These are phyloP conservation scores for Nycteola revayana DNA, from an alignment of 2,888 invertebrate species.

Conservation along the genomic window DNA sequence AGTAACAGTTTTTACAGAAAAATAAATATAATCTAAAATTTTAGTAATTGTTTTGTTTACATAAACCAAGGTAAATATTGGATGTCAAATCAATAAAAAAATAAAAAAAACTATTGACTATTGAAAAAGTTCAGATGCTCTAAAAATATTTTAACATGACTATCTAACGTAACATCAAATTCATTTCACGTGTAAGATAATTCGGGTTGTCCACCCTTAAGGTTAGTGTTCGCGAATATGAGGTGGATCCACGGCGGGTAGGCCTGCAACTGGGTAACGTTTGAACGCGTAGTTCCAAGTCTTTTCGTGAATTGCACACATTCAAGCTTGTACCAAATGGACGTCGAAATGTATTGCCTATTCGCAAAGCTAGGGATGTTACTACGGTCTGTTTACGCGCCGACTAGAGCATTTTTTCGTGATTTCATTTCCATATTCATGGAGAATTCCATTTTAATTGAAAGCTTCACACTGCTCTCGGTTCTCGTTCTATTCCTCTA, in stretches of 20 bases:
- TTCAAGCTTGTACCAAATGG: conserved; percentile 41
- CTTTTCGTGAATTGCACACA: conserved; percentile 47
- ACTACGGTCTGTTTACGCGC: conserved; percentile 8
- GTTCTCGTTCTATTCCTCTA: conserved; percentile 1
- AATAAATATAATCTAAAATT: no score
- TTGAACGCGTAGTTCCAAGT: conserved; percentile 26
- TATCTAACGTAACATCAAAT: no score
- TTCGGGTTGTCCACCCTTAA: no score
- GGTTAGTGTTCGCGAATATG: conserved; percentile 36
- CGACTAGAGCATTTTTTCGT: conserved; percentile 5
- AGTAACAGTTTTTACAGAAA: no score
- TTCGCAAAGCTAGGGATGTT: conserved; percentile 35
- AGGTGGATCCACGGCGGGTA: conserved; percentile 26
- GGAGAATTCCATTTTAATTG: conserved; percentile 5
- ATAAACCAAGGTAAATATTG: no score
- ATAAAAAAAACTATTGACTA: no score
- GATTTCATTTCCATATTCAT: conserved; percentile 4
- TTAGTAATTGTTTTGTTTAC: no score
- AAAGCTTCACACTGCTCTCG: background rate
- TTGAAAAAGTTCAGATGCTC: no score
- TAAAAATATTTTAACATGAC: no score
- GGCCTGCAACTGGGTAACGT: conserved; percentile 27
- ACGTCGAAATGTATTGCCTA: conserved; percentile 37
- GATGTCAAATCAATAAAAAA: no score
- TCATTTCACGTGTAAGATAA: no score